phyloP scores from a whole-genome alignment of 2,888 invertebrate species.

The Palloptera scutellata region DNA sequence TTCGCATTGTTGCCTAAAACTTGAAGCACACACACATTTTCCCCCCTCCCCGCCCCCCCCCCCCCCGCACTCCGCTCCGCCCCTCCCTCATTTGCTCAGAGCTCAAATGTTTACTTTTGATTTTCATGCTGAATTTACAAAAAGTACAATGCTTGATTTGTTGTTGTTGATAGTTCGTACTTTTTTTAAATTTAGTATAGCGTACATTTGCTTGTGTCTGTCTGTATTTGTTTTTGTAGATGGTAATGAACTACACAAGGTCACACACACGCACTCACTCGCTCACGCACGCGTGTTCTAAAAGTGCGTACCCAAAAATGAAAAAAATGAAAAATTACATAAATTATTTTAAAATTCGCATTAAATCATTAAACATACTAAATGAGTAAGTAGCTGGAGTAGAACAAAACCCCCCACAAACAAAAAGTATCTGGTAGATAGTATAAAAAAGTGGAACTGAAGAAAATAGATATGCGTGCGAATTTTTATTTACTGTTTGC shows the following conservation, averaged over 20 bases:
- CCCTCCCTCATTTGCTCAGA: no score
- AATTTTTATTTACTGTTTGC: conserved; percentile 14
- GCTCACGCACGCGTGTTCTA: conserved; percentile 21
- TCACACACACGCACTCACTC: conserved; percentile 23
- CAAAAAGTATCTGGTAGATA: conserved; percentile 18
- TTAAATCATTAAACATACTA: conserved; percentile 27
- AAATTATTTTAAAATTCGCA: conserved; percentile 14
- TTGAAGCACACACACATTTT: no score
- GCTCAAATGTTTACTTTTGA: conserved; percentile 6
- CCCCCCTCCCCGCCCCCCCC: no score
- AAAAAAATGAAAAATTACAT: no score
- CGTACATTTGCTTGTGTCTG: not conserved
- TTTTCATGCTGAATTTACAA: conserved; percentile 16
- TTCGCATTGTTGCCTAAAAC: no score
- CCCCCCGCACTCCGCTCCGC: no score
- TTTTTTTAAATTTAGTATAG: not conserved
- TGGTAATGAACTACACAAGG: conserved; percentile 55
- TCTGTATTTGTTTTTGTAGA: conserved; percentile 37
- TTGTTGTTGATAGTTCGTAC: not conserved
- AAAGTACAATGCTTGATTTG: not conserved
- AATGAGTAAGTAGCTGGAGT: conserved; percentile 31
- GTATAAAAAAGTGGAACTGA: conserved; percentile 11
- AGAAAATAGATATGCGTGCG: conserved; percentile 10
- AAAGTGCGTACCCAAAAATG: conserved; percentile 1
- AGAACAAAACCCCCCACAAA: no score